Evolutionary conservation across 2,797 vertebrate genomes (phyloP).

Genomic region (Selene dorsalis): DNA sequence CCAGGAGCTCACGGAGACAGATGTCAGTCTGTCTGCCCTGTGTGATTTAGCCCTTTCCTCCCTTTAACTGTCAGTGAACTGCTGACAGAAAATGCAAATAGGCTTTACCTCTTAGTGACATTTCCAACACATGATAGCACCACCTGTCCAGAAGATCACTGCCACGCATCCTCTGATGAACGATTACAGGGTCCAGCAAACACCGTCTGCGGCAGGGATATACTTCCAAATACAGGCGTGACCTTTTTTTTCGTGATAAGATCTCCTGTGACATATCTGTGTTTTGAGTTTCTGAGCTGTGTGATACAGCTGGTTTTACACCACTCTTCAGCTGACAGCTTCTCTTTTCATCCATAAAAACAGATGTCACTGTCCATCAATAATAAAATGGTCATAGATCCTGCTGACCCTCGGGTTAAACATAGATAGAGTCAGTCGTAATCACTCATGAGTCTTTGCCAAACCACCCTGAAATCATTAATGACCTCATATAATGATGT

Average conservation of each 20-base stretch:
- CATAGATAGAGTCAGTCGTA: constrained; percentile 60
- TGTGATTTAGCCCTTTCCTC: constrained; percentile 60
- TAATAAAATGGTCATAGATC: constrained; percentile 45
- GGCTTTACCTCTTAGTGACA: constrained; percentile 68
- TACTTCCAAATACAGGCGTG: constrained; percentile 11
- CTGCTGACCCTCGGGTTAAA: constrained; percentile 67
- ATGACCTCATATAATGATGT: constrained; percentile 55
- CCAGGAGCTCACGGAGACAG: constrained; percentile 42
- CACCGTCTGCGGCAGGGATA: constrained; percentile 8
- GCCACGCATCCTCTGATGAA: constrained; percentile 26
- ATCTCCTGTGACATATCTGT: constrained; percentile 36
- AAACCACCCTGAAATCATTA: constrained; percentile 56
- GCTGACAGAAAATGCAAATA: constrained; percentile 77
- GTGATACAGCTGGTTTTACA: background rate
- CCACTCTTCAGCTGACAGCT: background rate
- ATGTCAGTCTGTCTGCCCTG: constrained; percentile 57
- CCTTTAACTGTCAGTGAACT: constrained; percentile 63
- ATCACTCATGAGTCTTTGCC: constrained; percentile 50
- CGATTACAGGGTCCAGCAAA: constrained; percentile 11
- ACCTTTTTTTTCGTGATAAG: constrained; percentile 35
- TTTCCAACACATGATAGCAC: constrained; percentile 62
- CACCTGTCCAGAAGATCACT: constrained; percentile 68
- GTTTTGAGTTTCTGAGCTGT: background rate
- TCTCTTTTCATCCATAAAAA: constrained; percentile 42
- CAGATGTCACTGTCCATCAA: constrained; percentile 67